Base-by-base conservation (phyloP, 2,113 vertebrate species). In the Cettia cetti region DNA sequence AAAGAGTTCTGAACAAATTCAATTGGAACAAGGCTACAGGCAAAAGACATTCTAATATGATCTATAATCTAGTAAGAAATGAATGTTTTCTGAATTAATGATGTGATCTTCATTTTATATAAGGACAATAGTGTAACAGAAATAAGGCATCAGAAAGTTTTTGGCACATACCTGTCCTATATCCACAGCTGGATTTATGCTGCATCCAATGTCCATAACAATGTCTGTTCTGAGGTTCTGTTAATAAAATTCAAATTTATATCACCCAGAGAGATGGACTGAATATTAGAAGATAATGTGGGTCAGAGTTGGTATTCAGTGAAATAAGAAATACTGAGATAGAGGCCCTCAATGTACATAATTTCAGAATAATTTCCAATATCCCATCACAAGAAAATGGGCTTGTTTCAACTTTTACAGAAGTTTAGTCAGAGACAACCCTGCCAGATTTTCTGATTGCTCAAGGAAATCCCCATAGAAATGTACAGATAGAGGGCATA, bases 141-240 rank as follows among this genome's bases (percentile, higher is more conserved):
- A 80, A 88, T 3, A 82, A 74, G 52, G 65, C 37, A 74, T 9
- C 13, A 84, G 33, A 21, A 77, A 66, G 53, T 60, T 44, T 40
- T 78, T 78, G 42, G 26, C 39, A 95, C 97, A 9, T 97, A 99
- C 99, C 98, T 99, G 99, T 49, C 99, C 99, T 54, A 99, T 98
- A 97, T 99, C 99, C 82, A 99, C 95, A 35, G 98, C 98, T 22
- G 99, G 99, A 85, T 99, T 99, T 94, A 99, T 97, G 74, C 99
- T 99, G 92, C 52, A 82, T 53, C 99, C 99, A 26, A 98, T 47
- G 59, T 99, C 99, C 87, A 98, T 96, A 90, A 99, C 98, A 17
- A 99, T 98, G 95, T 99, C 98, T 23, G 99, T 99, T 97, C 98
- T 98, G 95, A 99, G 65, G 37, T 98, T 99, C 99, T 99, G 83